These are phyloP conservation scores for Hylaeus anthracinus DNA, from an alignment of 1,140 invertebrate species.

Conservation along the genomic window DNA sequence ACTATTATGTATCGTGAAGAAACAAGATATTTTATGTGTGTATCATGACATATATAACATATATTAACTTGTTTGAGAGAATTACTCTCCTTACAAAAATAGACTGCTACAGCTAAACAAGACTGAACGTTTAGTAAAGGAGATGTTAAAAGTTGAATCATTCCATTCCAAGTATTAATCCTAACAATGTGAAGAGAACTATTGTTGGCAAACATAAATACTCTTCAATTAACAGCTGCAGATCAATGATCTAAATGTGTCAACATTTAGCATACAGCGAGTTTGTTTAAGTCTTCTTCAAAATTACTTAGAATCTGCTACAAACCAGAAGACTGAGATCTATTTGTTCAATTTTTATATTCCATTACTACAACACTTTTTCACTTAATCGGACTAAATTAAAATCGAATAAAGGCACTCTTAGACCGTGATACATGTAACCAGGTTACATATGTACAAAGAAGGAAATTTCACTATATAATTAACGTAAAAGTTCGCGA, in stretches of 20 bases:
- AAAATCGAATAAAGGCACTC: conserved; percentile 55
- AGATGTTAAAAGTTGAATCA: conserved; percentile 9
- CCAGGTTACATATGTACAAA: background rate
- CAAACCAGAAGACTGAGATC: conserved; percentile 40
- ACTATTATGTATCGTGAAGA: background rate
- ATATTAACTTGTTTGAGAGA: conserved; percentile 19
- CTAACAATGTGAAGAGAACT: background rate
- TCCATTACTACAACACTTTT: conserved; percentile 9
- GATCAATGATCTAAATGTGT: conserved; percentile 6
- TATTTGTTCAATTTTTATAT: conserved; percentile 9
- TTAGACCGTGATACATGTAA: conserved; percentile 46
- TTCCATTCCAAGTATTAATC: background rate
- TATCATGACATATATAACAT: conserved; percentile 25
- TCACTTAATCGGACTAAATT: conserved; percentile 20
- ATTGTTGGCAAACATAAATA: background rate
- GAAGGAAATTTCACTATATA: background rate
- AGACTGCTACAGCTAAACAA: conserved; percentile 44
- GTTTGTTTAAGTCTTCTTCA: background rate
- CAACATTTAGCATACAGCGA: conserved; percentile 3
- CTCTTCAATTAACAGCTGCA: background rate
- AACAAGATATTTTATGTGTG: background rate
- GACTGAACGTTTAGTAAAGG: conserved; percentile 27
- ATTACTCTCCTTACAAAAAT: conserved; percentile 45
- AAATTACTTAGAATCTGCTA: conserved; percentile 5
- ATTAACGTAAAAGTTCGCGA: background rate